Evolutionary conservation across 35 echinoderm and acorn worm genomes (phyloP), one percentile per base, ranked within the genome.

Genomic region (Ophioderma brevispina): DNA sequence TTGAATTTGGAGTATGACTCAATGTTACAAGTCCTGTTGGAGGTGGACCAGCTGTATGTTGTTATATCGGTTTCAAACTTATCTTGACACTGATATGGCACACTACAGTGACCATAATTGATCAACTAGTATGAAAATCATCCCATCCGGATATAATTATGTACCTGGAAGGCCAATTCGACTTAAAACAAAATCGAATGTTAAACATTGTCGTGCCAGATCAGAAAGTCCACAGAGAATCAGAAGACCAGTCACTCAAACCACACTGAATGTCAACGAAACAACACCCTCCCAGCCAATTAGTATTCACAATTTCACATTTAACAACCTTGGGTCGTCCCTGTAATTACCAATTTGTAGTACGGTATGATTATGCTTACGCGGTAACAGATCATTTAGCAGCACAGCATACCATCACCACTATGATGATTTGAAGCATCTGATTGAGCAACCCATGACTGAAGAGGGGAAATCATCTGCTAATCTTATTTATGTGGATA

Each of bases 51-150:
- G 50, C 43, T 63, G 82, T 85, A 0, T 49, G 59, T 34, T 36
- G 52, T 21, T 59, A 56, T 25, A 85, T 63, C 31, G 30, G 43
- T 8, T 85, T 85, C 31, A 55, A 63, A 33, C 31, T 36, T 85
- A 64, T 19, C 41, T 56, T 4, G 59, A 32, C 14, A 36, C 50
- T 6, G 82, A 85, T 19, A 85, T 63, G 46, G 49, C 59, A 0
- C 43, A 83, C 40, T 83, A 43, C 50, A 18, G 39, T 0, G 42
- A 83, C 40, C 81, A 83, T 83, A 83, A 83, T 52, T 83, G 81
- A 23, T 49, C 39, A 8, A 83, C 81, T 13, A 46, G 81, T n/a
- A 31, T 83, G 15, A 83, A 83, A 14, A 23, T 50, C 19, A 83
- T 83, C 13, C 39, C 81, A 39, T 83, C 81, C 13, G 81, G 81